These are phyloP conservation scores for Drosophila bunnanda DNA, from an alignment of 2,888 invertebrate species.

Conservation along the genomic window DNA sequence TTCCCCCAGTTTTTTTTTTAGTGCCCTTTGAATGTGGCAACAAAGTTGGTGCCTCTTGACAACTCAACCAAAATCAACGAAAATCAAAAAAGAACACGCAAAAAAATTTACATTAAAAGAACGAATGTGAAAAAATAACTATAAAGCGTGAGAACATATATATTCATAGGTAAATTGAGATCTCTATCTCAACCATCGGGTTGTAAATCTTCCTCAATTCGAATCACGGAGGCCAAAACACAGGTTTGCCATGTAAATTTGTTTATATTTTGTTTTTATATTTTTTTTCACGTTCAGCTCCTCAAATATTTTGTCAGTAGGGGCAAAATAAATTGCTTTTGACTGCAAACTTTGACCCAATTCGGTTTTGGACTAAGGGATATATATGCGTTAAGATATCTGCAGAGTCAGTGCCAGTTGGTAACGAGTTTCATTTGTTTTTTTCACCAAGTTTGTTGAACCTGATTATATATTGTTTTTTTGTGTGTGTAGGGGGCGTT, in stretches of 20 bases:
- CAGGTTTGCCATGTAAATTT: constrained; percentile 52
- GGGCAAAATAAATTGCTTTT: constrained; percentile 48
- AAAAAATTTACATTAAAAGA: constrained; percentile 4
- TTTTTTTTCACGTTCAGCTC: too few species aligned
- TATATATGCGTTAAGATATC: constrained; percentile 31
- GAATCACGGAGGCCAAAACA: constrained; percentile 36
- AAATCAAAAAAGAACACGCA: constrained; percentile 22
- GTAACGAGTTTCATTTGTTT: constrained; percentile 32
- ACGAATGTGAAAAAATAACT: constrained; percentile 22
- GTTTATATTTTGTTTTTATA: too few species aligned
- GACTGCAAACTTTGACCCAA: constrained; percentile 55
- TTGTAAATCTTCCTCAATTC: constrained; percentile 63
- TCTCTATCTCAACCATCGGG: constrained; percentile 68
- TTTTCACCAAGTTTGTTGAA: constrained; percentile 34
- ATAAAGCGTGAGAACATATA: constrained; percentile 74
- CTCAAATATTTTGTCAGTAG: constrained; percentile 37
- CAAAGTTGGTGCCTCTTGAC: constrained; percentile 61
- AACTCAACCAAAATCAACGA: constrained; percentile 34
- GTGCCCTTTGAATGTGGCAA: constrained; percentile 70
- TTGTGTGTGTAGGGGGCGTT: constrained; percentile 29
- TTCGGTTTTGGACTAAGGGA: constrained; percentile 26
- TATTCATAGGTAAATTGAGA: constrained; percentile 63
- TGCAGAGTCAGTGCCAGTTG: constrained; percentile 44
- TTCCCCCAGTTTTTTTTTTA: constrained; percentile 39
- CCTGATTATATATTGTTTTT: constrained; percentile 33